Conservation (phyloP, 2,113 vertebrate genomes). For the Lipophrys pholis region DNA sequence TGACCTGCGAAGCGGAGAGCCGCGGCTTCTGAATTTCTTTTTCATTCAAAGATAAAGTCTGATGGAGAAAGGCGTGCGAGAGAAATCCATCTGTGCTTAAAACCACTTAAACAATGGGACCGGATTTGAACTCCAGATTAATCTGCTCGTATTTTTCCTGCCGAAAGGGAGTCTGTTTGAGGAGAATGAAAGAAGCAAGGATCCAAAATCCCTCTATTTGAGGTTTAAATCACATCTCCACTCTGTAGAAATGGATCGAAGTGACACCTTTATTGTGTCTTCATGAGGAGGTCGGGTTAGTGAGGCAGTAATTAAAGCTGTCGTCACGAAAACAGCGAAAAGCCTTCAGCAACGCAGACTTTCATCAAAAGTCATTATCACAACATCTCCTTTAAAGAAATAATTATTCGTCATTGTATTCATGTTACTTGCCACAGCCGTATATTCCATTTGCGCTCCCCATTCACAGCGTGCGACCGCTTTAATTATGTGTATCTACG, state of each 20-base stretch:
- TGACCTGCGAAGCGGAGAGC: conserved; percentile 27
- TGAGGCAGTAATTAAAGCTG: neutral
- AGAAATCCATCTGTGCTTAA: conserved; percentile 23
- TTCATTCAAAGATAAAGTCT: conserved; percentile 14
- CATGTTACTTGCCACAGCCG: too few relatives aligned
- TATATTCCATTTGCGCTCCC: neutral
- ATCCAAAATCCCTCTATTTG: conserved; percentile 40
- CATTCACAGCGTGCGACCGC: neutral
- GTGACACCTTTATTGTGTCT: neutral
- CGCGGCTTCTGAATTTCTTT: neutral
- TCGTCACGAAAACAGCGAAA: neutral
- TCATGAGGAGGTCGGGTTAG: neutral
- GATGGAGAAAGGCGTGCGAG: neutral
- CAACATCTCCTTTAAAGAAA: neutral
- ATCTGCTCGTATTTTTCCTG: conserved; percentile 37
- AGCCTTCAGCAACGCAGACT: neutral
- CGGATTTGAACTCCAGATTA: conserved; percentile 51
- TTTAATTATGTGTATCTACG: neutral
- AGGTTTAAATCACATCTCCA: conserved; percentile 35
- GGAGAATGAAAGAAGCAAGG: conserved; percentile 28
- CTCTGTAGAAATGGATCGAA: neutral
- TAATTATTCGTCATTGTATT: neutral
- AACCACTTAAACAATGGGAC: conserved; percentile 28
- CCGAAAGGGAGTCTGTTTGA: conserved; percentile 29
- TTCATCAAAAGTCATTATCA: neutral